Evolutionary conservation across 1,140 invertebrate species (phyloP).

Genomic region (Penaeus vannamei): DNA sequence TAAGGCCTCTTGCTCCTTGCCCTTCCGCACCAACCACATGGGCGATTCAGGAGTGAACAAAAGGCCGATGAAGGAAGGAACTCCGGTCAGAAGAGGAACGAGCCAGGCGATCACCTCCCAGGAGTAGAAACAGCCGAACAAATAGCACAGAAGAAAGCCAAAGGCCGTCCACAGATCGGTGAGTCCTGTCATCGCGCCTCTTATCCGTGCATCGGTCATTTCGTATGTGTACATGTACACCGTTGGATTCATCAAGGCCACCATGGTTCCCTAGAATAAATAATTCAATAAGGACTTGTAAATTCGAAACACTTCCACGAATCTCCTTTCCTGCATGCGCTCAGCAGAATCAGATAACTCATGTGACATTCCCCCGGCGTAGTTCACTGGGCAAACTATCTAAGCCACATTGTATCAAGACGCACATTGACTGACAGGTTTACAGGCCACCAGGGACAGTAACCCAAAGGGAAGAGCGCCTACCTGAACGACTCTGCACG

Average conservation of each 20-base stretch:
- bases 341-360: too few relatives aligned
- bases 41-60: slow-evolving; percentile 21
- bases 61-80: slow-evolving; percentile 27
- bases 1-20: slow-evolving; percentile 9
- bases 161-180: neutral
- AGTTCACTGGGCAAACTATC: too few relatives aligned
- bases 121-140: neutral
- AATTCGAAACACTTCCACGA: neutral
- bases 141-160: slow-evolving; percentile 27
- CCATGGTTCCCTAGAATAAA: neutral
- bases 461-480: neutral
- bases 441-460: too few relatives aligned
- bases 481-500: neutral
- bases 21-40: slow-evolving; percentile 27
- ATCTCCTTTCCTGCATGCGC: neutral
- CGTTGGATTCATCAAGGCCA: neutral
- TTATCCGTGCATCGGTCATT: neutral
- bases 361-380: too few relatives aligned
- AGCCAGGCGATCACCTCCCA: slow-evolving; percentile 24
- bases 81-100: slow-evolving; percentile 7
- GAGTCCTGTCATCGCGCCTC: slow-evolving; percentile 7
- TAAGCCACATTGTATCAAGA: too few relatives aligned
- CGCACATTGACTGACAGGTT: too few relatives aligned
- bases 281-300: too few relatives aligned
- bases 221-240: neutral